These are phyloP conservation scores for Limnephilus auricula DNA, from an alignment of 2,888 invertebrate species.

Conservation along the genomic window DNA sequence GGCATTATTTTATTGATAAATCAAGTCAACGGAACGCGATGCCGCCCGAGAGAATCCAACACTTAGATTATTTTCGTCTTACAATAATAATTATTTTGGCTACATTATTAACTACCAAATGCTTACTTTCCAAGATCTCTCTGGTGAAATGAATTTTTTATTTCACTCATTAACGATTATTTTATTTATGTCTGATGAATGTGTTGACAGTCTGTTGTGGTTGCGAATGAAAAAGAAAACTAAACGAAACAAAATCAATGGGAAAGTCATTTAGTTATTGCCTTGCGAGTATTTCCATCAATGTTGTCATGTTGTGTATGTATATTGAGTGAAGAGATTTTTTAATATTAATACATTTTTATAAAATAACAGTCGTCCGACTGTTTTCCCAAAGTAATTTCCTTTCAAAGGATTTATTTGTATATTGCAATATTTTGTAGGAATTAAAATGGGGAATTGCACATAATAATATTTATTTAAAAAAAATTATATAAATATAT, in stretches of 20 bases:
- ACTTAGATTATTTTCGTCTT: constrained; percentile 20
- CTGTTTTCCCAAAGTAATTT: constrained; percentile 46
- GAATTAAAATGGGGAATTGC: constrained; percentile 30
- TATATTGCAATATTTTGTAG: constrained; percentile 40
- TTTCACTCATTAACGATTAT: constrained; percentile 48
- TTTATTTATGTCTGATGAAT: constrained; percentile 51
- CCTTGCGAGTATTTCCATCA: neutral
- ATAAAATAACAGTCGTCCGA: constrained; percentile 10
- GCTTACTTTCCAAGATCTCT: constrained; percentile 52
- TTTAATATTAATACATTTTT: constrained; percentile 40
- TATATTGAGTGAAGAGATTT: constrained; percentile 23
- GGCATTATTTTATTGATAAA: neutral
- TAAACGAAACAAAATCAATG: neutral
- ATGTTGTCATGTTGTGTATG: neutral
- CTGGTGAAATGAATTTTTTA: constrained; percentile 47
- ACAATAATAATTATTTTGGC: constrained; percentile 17
- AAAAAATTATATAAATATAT: neutral
- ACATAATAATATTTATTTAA: constrained; percentile 31
- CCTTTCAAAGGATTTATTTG: constrained; percentile 45
- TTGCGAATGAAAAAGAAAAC: constrained; percentile 3
- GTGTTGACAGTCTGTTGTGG: constrained; percentile 19
- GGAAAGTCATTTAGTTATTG: neutral
- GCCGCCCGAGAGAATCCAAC: neutral
- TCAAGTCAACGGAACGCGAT: neutral
- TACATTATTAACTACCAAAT: constrained; percentile 41